Base-by-base conservation (phyloP, 2,888 invertebrate species). In the Phania funesta region DNA sequence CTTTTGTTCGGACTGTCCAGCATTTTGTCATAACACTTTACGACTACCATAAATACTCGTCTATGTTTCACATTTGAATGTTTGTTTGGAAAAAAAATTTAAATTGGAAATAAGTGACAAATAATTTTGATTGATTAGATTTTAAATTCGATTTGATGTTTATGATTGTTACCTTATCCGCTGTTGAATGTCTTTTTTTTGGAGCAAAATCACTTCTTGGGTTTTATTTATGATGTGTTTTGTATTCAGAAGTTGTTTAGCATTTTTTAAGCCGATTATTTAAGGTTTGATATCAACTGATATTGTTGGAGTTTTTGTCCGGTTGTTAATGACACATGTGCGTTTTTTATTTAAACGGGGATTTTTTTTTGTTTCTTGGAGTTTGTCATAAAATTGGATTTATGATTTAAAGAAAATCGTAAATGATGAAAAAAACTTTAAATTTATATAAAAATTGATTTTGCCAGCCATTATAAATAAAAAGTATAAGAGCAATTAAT, bases 61-160 rank as follows among this genome's bases (percentile, higher is more conserved):
- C 18, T 13, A 24, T 22, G 32, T 46, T 44, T 32, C 22, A 64
- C n/a, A 24, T 64, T 74, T 62, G 32, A 22, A 52, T 24, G 20
- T 58, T 50, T 60, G 38, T 44, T 48, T 48, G 16, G 3, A 38
- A 7, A n/a, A 22, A 35, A 46, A 26, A 8, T 7, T 16, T 38
- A 44, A 32, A 64, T 7, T 11, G 29, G 16, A 52, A 35, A 80
- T 87, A 88, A 89, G 87, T 87, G 86, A 88, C 87, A 89, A 87
- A 88, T 87, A 88, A 88, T 89, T 89, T 88, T 89, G 88, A 89
- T 89, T 89, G 88, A 89, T 89, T 87, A 85, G 84, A 71, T 60
- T 78, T 80, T 71, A 75, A 80, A 71, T 65, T 73, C 62, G 38
- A 48, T 54, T 71, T 75, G 60, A 52, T 80, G 58, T 73, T 80